Base-by-base conservation (phyloP, 2,113 vertebrate genomes). In the Lasiurus cinereus region DNA sequence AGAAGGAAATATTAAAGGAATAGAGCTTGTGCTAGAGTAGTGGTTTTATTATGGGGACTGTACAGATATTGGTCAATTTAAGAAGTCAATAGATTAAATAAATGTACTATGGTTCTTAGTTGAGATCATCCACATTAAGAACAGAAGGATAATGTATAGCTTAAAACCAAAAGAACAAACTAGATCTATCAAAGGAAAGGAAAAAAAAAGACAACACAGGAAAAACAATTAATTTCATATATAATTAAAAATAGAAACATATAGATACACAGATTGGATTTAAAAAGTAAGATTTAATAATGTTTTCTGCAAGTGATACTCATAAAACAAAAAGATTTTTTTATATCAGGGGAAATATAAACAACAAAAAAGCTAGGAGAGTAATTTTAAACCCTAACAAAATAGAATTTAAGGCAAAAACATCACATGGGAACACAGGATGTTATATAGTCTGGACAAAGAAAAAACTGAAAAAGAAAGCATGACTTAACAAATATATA, bases 221-320 rank as follows among this genome's bases (percentile, higher is more conserved):
- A 73, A 43, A 66, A 85, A 59, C 5, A 62, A 83, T 33, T 12
- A n/a, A 33, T 3, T 56, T 46, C 12, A 67, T 56, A 48, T 56
- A 10, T 50, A 24, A 90, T 66, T 88, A 59, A 72, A 83, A 83
- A n/a, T 46, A 36, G 72, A 77, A 85, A 69, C 16, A 59, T 66
- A 70, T 1, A 91, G 33, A 43, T 76, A 67, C 3, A 73, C 29
- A 74, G 14, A 59, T 9, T 48, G 31, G 4, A 36, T 70, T 83
- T 22, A 67, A 83, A 95, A 82, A 54, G 19, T 87, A 73, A 59
- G 48, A 82, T 76, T 96, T 79, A 4, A 64, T n/a, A 73, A 62
- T 59, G 2, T 56, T 93, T 77, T 76, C 64, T 86, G 6, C 50
- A 91, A 84, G 9, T 33, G 29, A 76, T 54, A 70, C 36, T 72